Conservation (phyloP, 2,113 vertebrate genomes). For the Synodontis membranacea region DNA sequence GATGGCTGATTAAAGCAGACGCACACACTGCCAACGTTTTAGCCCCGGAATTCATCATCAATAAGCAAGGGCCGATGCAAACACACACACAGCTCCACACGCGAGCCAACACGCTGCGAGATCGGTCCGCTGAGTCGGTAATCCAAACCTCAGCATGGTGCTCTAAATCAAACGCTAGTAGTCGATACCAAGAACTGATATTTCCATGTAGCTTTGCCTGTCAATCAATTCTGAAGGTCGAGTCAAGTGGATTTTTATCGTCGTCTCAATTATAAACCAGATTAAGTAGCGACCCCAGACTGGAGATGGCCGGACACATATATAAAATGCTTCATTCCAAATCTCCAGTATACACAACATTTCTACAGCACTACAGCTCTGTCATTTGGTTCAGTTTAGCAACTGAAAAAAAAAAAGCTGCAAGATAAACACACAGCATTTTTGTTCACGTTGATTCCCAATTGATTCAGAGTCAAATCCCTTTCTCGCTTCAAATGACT, state of each 20-base stretch:
- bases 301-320: neutral
- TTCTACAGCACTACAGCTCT: neutral
- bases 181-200: slow-evolving; percentile 5
- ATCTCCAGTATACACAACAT: neutral
- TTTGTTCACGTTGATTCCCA: neutral
- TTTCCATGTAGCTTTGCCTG: neutral
- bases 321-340: neutral
- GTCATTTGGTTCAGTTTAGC: neutral
- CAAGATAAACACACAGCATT: neutral
- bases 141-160: slow-evolving; percentile 5
- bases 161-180: neutral
- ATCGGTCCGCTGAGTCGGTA: neutral
- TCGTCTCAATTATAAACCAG: neutral
- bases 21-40: slow-evolving; percentile 24
- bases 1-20: slow-evolving; percentile 66
- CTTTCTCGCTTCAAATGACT: neutral
- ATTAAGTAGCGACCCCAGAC: neutral
- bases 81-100: slow-evolving; percentile 19
- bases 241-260: neutral
- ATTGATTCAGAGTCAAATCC: neutral
- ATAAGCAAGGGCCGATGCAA: slow-evolving; percentile 17
- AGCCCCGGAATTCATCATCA: slow-evolving; percentile 25
- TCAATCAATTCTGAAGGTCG: slow-evolving; percentile 16
- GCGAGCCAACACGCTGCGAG: slow-evolving; percentile 7
- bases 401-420: neutral